Evolutionary conservation across 1,140 invertebrate genomes (phyloP), one percentile per base, ranked within the genome.

Genomic region (Drosophila truncata): DNA sequence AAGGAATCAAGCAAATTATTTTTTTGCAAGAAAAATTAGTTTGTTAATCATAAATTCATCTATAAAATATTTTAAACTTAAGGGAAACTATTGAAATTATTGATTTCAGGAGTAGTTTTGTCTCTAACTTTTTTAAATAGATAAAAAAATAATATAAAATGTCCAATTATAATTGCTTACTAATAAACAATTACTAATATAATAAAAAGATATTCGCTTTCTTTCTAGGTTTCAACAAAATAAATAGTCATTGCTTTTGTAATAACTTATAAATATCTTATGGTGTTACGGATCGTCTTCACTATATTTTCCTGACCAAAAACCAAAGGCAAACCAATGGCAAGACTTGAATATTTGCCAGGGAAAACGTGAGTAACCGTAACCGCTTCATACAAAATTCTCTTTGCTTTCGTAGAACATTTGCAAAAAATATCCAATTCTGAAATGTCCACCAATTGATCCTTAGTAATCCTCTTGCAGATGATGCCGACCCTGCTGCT

Each of bases 401-500:
- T 61, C 52, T 14, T 20, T 23, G 4, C 16, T 31, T 9, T 16
- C 16, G 33, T 41, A 58, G 33, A 25, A 62, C 60, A 62, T 27
- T 31, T 44, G n/a, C 29, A 35, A 27, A 33, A 42, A 71, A 42
- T 33, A 35, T 44, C 27, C 14, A 29, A 52, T 27, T 35, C n/a
- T 54, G 27, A 66, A 67, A 71, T 67, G 27, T 27, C 33, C 35
- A 9, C 35, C 60, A 49, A 49, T 23, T 59, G 18, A 49, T 41
- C 10, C 37, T 67, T 84, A 88, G 74, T 88, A 88, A 46, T 88
- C 84, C 77, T 88, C 84, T 11, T 88, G 59, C 52, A 83, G 69
- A 14, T 82, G 81, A 52, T 88, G 81, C 62, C 66, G 47, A 3
- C 83, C 83, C 49, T 64, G 55, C 62, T 91, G 81, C 50, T 76